Base-by-base conservation (phyloP, 1,140 invertebrate species). In the Bicyclus anynana region DNA sequence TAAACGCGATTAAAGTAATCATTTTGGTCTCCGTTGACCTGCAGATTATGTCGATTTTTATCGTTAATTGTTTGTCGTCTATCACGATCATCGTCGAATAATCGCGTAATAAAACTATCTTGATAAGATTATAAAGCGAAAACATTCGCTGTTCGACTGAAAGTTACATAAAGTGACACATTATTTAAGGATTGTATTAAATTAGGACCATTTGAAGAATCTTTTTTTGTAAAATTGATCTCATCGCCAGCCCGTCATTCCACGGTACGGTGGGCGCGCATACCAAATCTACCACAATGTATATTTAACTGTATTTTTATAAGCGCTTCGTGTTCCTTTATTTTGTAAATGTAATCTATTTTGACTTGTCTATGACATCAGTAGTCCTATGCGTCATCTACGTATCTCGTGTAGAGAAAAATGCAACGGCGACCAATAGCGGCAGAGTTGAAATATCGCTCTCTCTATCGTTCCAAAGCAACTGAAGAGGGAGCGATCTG, bases 241-340 rank as follows among this genome's bases (percentile, higher is more conserved):
- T 87, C 83, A 87, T 67, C 67, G 65, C 48, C 55, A 35, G 60
- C 29, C 60, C 59, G 64, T 74, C 67, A 60, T 58, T 63, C 60
- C 69, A 70, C 67, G 66, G 66, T 50, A 57, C 61, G 53, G 67
- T 62, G 67, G 68, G 70, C 69, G 59, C 21, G 47, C 68, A 83
- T 83, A 87, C 81, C 84, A 87, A 87, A 86, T 77, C 62, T 77
- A 83, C 69, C 74, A 81, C 64, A 72, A 55, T 84, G 74, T 82
- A 80, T 84, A 74, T 82, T 76, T 80, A 69, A 74, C 69, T 70
- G 54, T 68, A 57, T 67, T 69, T 61, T 69, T 74, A 26, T 82
- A 80, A 81, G 75, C 35, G 74, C 75, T 82, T 80, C 71, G 74
- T 86, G 80, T 84, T 86, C 80, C 83, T 86, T 70, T 82, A 74